phyloP scores from a whole-genome alignment of 2,113 vertebrate species.

The Aix galericulata region DNA sequence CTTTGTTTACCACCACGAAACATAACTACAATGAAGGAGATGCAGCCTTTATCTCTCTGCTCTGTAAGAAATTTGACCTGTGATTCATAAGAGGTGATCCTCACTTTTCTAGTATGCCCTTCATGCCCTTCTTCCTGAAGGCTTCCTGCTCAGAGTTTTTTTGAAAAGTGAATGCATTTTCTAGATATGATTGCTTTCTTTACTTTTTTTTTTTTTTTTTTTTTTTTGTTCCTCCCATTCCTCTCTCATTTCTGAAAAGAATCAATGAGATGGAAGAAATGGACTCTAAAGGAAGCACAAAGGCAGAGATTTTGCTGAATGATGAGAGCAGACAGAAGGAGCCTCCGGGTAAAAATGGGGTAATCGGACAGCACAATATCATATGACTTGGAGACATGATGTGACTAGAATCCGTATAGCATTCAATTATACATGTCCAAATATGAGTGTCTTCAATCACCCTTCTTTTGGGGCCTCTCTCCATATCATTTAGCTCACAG shows the following conservation, averaged over 20 bases:
- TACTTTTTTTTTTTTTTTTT: neutral
- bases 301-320: neutral
- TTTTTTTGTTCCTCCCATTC: neutral
- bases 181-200: neutral
- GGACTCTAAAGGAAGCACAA: neutral
- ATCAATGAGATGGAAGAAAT: neutral
- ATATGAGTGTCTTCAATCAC: neutral
- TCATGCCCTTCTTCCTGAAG: neutral
- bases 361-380: neutral
- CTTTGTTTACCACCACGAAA: neutral
- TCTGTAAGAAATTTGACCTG: neutral
- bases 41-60: neutral
- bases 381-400: neutral
- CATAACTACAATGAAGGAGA: neutral
- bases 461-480: neutral
- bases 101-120: neutral
- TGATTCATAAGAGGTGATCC: neutral
- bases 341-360: neutral
- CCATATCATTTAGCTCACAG: neutral
- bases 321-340: neutral
- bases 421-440: neutral
- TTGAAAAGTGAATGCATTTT: slow-evolving; percentile 16
- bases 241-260: slow-evolving; percentile 5
- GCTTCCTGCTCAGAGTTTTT: neutral
- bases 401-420: neutral